phyloP scores from a whole-genome alignment of 2,888 invertebrate genomes.

The Cenopis cana region DNA sequence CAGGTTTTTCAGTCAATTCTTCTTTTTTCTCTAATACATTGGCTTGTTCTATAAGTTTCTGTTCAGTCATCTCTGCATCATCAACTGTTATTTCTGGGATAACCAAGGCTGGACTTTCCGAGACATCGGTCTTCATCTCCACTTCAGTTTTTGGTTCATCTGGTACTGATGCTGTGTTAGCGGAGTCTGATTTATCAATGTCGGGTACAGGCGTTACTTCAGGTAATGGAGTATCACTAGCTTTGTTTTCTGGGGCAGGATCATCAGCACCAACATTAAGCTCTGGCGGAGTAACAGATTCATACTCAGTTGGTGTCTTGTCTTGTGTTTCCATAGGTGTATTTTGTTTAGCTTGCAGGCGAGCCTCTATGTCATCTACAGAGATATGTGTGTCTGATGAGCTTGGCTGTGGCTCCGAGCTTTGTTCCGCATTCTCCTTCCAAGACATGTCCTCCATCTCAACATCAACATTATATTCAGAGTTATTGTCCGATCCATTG shows the following conservation, averaged over 20 bases:
- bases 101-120: slow-evolving; percentile 55
- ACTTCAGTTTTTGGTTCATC: slow-evolving; percentile 61
- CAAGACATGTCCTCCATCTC: slow-evolving; percentile 83
- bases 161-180: slow-evolving; percentile 42
- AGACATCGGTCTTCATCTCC: slow-evolving; percentile 61
- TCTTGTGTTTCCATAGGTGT: slow-evolving; percentile 65
- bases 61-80: slow-evolving; percentile 77
- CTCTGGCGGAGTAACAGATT: slow-evolving; percentile 70
- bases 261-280: slow-evolving; percentile 62
- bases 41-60: slow-evolving; percentile 66
- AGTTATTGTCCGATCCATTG: slow-evolving; percentile 85
- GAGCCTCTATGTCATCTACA: slow-evolving; percentile 73
- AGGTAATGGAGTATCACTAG: slow-evolving; percentile 48
- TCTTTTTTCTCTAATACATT: slow-evolving; percentile 50
- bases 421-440: slow-evolving; percentile 72
- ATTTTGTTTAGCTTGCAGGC: slow-evolving; percentile 79
- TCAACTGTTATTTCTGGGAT: slow-evolving; percentile 79
- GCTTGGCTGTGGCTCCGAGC: slow-evolving; percentile 71
- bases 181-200: slow-evolving; percentile 53
- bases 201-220: slow-evolving; percentile 50
- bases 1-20: slow-evolving; percentile 51
- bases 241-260: slow-evolving; percentile 53
- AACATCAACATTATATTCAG: slow-evolving; percentile 83
- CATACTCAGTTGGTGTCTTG: slow-evolving; percentile 64
- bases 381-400: slow-evolving; percentile 76